These are phyloP conservation scores for Panthera uncia DNA, from an alignment of 2,113 vertebrate species.

Conservation along the genomic window DNA sequence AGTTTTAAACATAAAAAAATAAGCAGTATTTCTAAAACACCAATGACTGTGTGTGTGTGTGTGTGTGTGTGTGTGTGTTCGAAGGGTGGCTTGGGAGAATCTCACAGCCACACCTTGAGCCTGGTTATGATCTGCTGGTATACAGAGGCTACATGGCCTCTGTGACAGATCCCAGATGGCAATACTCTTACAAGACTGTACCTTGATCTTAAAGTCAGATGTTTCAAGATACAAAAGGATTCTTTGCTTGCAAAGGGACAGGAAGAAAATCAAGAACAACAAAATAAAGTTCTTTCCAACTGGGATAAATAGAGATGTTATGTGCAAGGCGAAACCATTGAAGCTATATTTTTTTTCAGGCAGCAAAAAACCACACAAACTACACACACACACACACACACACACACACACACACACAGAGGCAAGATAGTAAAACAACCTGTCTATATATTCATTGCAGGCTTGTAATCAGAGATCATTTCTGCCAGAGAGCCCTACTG, in stretches of 20 bases:
- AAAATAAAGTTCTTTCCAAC: slow-evolving; percentile 23
- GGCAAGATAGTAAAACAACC: slow-evolving; percentile 37
- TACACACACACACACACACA: not conserved
- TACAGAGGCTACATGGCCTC: not conserved
- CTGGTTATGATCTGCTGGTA: not conserved
- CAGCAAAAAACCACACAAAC: not conserved
- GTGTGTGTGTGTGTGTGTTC: not conserved
- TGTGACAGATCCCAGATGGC: not conserved
- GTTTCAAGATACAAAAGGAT: slow-evolving; percentile 42
- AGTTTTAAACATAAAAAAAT: not conserved
- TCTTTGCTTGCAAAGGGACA: not conserved
- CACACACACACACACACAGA: not conserved
- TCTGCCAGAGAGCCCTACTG: not conserved
- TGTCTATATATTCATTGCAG: not conserved
- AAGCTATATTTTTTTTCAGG: not conserved
- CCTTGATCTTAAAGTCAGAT: slow-evolving; percentile 39
- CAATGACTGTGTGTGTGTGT: not conserved
- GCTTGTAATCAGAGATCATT: slow-evolving; percentile 35
- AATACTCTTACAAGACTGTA: not conserved
- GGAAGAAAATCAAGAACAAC: not conserved
- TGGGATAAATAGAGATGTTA: not conserved
- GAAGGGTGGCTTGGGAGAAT: not conserved
- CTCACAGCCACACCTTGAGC: not conserved
- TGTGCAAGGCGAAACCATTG: not conserved
- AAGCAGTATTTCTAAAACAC: not conserved